A percentile compares a stretch with the other conserved stretches of the same genome.
phyloP scores from a whole-genome alignment of 2,888 invertebrate species.

The Phasia obesa region DNA sequence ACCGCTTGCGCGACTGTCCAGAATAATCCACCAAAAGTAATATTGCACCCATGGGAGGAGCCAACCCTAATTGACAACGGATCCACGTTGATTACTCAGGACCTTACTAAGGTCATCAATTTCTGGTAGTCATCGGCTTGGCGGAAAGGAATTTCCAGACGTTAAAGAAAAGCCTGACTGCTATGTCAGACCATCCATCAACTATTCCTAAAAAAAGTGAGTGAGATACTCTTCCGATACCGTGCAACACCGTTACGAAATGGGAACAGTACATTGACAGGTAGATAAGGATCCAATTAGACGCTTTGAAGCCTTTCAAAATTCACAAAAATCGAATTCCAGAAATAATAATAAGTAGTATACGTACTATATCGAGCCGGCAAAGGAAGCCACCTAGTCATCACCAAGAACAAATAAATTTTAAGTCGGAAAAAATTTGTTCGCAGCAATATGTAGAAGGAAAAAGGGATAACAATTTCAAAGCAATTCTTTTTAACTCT shows the following conservation, averaged over 20 bases:
- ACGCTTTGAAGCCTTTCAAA: constrained; percentile 7
- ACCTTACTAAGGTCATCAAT: not conserved
- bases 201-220: not conserved
- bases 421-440: too few relatives aligned
- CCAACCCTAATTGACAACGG: not conserved
- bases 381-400: too few relatives aligned
- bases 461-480: too few relatives aligned
- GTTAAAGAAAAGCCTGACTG: not conserved
- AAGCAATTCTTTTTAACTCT: too few relatives aligned
- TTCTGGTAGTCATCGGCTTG: not conserved
- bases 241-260: not conserved
- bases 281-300: not conserved
- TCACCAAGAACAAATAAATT: too few relatives aligned
- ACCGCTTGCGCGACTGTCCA: not conserved
- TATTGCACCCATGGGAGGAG: not conserved
- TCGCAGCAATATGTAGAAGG: too few relatives aligned
- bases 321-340: not conserved
- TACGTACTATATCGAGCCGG: too few relatives aligned
- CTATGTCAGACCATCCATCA: not conserved
- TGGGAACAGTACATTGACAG: not conserved
- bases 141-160: constrained; percentile 2
- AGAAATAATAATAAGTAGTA: too few relatives aligned
- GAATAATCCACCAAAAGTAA: not conserved
- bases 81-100: constrained; percentile 1
- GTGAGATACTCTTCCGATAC: not conserved